Evolutionary conservation across 2,113 vertebrate species (phyloP).

Genomic region (Oceanodroma tethys): DNA sequence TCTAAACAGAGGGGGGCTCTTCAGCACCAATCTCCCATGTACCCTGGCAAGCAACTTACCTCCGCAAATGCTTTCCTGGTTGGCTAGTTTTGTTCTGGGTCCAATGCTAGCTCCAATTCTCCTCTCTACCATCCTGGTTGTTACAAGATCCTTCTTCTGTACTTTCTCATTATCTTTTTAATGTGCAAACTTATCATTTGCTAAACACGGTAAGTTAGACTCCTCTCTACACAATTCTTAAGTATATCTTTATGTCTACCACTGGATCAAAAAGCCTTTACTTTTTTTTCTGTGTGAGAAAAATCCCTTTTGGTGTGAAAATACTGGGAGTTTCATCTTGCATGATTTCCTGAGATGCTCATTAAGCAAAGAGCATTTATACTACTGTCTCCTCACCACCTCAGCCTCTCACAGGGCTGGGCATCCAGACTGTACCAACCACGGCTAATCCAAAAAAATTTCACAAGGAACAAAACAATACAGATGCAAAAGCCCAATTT

Average conservation of each 20-base stretch:
- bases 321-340: neutral
- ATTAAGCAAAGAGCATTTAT: neutral
- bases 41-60: neutral
- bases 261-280: neutral
- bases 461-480: neutral
- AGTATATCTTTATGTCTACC: neutral
- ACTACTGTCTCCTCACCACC: neutral
- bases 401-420: neutral
- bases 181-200: neutral
- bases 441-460: neutral
- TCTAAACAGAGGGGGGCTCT: neutral
- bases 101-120: neutral
- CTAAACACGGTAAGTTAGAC: neutral
- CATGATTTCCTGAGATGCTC: neutral
- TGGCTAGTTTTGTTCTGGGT: neutral
- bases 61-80: neutral
- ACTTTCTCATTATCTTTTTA: neutral
- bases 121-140: neutral
- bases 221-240: neutral
- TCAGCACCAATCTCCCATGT: neutral
- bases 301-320: neutral
- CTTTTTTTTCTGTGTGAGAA: neutral
- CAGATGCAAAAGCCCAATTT: neutral
- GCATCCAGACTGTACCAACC: neutral
- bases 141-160: neutral